Percentiles rank a stretch among this genome's conserved stretches.
phyloP scores from a whole-genome alignment of 1,140 invertebrate genomes.

The Patella vulgata region DNA sequence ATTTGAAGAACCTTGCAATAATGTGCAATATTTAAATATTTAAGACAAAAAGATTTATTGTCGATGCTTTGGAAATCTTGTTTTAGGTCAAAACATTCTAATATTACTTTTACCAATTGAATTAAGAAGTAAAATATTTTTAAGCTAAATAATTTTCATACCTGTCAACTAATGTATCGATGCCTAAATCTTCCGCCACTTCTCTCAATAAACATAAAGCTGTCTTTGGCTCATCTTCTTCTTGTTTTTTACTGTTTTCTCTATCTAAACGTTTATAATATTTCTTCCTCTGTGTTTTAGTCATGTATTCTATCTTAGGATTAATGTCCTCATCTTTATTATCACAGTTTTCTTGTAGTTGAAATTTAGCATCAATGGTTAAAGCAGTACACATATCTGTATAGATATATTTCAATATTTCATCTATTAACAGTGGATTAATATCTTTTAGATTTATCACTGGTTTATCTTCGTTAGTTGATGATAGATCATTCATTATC shows the following conservation, averaged over 20 bases:
- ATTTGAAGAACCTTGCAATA: conserved; percentile 3
- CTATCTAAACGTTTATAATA: conserved; percentile 37
- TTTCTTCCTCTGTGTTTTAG: conserved; percentile 23
- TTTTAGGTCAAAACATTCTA: too few species aligned
- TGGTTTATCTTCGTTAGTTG: conserved; percentile 23
- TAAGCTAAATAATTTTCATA: too few species aligned
- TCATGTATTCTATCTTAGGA: too few species aligned
- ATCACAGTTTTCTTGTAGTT: too few species aligned
- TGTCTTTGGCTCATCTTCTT: conserved; percentile 46
- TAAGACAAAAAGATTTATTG: too few species aligned
- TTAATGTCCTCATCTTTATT: too few species aligned
- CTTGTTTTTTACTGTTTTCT: conserved; percentile 20
- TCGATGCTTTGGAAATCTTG: too few species aligned
- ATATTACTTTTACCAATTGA: too few species aligned
- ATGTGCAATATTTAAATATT: too few species aligned
- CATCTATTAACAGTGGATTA: conserved; percentile 73
- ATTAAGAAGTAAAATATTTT: too few species aligned
- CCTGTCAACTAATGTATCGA: conserved; percentile 61
- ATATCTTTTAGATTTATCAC: conserved; percentile 55
- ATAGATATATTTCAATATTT: conserved; percentile 76
- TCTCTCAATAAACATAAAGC: conserved; percentile 72
- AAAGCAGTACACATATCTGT: conserved; percentile 71
- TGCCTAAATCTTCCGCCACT: conserved; percentile 67
- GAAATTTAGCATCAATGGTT: too few species aligned
- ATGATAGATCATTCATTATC: conserved; percentile 27